A percentile compares a stretch with the other conserved stretches of the same genome.
Evolutionary conservation across 1,140 invertebrate genomes (phyloP).

Genomic region (Trachelipus rathkii): DNA sequence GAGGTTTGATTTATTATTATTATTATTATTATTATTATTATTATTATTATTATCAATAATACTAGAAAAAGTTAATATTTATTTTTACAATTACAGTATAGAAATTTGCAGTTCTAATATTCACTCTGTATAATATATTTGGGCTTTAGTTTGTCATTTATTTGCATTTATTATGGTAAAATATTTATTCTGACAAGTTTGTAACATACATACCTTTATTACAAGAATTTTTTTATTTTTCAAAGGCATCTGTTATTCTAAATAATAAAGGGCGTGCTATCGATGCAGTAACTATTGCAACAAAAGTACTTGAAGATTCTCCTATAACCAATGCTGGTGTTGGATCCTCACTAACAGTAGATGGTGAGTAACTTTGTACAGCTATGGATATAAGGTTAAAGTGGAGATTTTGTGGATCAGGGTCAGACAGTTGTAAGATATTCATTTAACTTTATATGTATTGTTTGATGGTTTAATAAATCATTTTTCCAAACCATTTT

Average conservation of each 20-base stretch:
- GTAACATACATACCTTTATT: no score
- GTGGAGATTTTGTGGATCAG: no score
- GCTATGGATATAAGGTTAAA: no score
- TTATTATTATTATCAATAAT: background rate
- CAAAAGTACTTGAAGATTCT: conserved; percentile 8
- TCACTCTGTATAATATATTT: background rate
- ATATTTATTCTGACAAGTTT: background rate
- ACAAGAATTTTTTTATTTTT: background rate
- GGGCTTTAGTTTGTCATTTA: background rate
- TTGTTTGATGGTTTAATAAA: no score
- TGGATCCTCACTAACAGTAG: conserved; percentile 1
- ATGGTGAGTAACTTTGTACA: background rate
- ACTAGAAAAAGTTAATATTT: background rate
- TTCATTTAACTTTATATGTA: no score
- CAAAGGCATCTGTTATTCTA: background rate
- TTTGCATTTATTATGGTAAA: background rate
- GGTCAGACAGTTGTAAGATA: no score
- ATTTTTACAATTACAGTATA: background rate
- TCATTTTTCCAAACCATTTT: no score
- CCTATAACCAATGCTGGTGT: conserved; percentile 6
- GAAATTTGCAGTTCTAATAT: background rate
- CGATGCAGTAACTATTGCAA: background rate
- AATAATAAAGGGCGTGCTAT: background rate
- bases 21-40: background rate
- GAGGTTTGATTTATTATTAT: background rate